Evolutionary conservation across 1,140 invertebrate species (phyloP).

Genomic region (Odontomachus brunneus): DNA sequence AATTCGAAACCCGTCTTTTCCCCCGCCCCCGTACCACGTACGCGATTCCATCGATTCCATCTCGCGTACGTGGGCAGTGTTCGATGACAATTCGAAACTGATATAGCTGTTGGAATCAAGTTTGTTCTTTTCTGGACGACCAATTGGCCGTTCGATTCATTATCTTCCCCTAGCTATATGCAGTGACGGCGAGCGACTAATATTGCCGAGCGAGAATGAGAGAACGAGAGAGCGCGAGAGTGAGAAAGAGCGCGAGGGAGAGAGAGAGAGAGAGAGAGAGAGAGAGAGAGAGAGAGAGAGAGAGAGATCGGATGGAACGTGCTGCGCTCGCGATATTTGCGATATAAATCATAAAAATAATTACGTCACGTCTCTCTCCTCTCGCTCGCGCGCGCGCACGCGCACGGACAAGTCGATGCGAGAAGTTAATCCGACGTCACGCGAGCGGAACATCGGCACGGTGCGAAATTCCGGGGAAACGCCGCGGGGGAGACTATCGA

Average conservation of each 20-base stretch:
- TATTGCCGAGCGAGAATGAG: not conserved
- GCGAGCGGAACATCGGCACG: constrained; percentile 34
- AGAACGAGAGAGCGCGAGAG: too few species aligned
- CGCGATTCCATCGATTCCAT: constrained; percentile 33
- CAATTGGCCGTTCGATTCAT: constrained; percentile 48
- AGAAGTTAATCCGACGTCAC: constrained; percentile 35
- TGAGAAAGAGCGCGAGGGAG: too few species aligned
- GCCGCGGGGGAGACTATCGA: constrained; percentile 16
- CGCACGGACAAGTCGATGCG: constrained; percentile 5
- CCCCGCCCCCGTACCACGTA: constrained; percentile 37
- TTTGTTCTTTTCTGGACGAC: constrained; percentile 17
- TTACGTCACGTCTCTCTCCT: not conserved
- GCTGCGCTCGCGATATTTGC: not conserved
- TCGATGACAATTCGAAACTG: constrained; percentile 65
- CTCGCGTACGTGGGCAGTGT: constrained; percentile 65
- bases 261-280: too few species aligned
- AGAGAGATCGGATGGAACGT: too few species aligned
- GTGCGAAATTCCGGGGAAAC: constrained; percentile 33
- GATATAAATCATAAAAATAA: constrained; percentile 39
- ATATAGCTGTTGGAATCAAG: constrained; percentile 42
- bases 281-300: too few species aligned
- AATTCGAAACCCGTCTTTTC: constrained; percentile 53
- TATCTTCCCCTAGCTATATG: constrained; percentile 2
- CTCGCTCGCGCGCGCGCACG: too few species aligned
- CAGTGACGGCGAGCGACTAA: constrained; percentile 1